A percentile compares a stretch with the other conserved stretches of the same genome.
phyloP scores from a whole-genome alignment of 2,888 invertebrate species.

The Plusia festucae region DNA sequence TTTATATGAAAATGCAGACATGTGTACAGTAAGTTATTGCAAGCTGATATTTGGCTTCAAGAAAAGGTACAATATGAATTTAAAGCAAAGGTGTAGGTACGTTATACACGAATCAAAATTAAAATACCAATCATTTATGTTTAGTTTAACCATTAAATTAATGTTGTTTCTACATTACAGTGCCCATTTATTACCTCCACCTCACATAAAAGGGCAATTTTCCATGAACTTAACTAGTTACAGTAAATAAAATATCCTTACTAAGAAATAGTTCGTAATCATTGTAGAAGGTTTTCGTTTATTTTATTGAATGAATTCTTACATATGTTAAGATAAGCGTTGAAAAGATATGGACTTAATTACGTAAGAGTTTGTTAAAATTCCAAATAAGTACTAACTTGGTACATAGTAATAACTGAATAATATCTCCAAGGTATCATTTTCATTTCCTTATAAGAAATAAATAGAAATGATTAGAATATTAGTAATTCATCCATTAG shows the following conservation, averaged over 20 bases:
- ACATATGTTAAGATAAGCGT: background rate
- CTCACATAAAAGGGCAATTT: slow-evolving; percentile 8
- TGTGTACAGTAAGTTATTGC: too few relatives aligned
- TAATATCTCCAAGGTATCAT: too few relatives aligned
- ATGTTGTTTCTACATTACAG: background rate
- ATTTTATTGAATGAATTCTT: slow-evolving; percentile 1
- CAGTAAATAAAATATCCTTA: slow-evolving; percentile 9
- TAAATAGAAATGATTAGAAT: too few relatives aligned
- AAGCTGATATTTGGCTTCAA: too few relatives aligned
- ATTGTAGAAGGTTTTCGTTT: background rate
- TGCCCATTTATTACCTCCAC: background rate
- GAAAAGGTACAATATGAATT: too few relatives aligned
- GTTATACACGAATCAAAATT: background rate
- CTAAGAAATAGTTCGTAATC: background rate
- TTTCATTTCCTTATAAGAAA: too few relatives aligned
- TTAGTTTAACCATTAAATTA: background rate
- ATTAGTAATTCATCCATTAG: too few relatives aligned
- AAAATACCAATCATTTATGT: slow-evolving; percentile 2
- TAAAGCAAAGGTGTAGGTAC: too few relatives aligned
- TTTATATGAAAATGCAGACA: too few relatives aligned
- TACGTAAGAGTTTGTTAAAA: too few relatives aligned
- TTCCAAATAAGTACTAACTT: too few relatives aligned
- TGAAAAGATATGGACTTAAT: background rate
- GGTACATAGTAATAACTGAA: too few relatives aligned
- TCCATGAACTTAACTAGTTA: background rate